These are phyloP conservation scores for Octodon degus DNA, from an alignment of 2,113 vertebrate species.

Conservation along the genomic window DNA sequence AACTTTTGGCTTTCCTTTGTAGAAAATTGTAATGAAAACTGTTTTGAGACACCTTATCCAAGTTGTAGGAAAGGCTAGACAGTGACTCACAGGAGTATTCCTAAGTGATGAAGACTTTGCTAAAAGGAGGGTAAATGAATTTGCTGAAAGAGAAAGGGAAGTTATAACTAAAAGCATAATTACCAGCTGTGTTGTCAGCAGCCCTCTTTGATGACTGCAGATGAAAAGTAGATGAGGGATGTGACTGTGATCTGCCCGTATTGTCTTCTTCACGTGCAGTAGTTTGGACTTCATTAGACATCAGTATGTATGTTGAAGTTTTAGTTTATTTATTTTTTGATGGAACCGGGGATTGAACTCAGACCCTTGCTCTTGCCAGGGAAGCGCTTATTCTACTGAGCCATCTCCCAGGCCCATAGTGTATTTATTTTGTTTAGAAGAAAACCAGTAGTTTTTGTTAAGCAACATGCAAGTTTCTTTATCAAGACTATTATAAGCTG, in stretches of 20 bases:
- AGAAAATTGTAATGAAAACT: slow-evolving; percentile 55
- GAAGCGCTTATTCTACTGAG: no score
- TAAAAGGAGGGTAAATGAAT: slow-evolving; percentile 59
- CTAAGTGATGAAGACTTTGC: slow-evolving; percentile 63
- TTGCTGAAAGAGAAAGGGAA: slow-evolving; percentile 14
- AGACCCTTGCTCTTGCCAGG: no score
- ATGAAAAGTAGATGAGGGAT: not conserved
- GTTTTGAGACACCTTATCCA: slow-evolving; percentile 11
- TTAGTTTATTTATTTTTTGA: not conserved
- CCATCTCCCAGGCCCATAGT: no score
- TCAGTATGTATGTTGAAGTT: not conserved
- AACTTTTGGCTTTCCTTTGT: not conserved
- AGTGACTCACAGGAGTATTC: slow-evolving; percentile 53
- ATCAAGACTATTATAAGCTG: not conserved
- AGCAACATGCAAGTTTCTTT: not conserved
- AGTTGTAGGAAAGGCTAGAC: slow-evolving; percentile 47
- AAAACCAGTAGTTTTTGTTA: slow-evolving; percentile 18
- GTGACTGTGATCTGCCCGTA: not conserved
- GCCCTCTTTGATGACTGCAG: slow-evolving; percentile 3
- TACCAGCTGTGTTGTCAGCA: not conserved
- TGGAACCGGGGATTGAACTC: no score
- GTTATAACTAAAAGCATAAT: slow-evolving; percentile 6
- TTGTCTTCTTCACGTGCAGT: not conserved
- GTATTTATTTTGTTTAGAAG: slow-evolving; percentile 4
- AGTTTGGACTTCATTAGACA: not conserved